These are phyloP conservation scores for Nyleta sp. DNA, from an alignment of 2,888 invertebrate genomes.

Conservation along the genomic window DNA sequence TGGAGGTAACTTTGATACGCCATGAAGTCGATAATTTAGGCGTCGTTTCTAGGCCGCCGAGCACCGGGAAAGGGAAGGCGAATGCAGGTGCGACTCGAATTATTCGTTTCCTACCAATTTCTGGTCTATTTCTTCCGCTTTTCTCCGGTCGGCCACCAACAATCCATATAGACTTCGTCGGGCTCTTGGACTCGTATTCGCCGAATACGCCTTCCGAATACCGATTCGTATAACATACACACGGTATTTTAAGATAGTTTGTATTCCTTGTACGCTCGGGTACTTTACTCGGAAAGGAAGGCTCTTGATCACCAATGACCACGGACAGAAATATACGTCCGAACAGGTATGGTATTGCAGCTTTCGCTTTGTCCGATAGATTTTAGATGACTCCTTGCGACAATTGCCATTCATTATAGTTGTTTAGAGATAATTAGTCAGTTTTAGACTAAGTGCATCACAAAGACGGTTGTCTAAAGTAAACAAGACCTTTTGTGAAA, in stretches of 20 bases:
- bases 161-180: constrained; percentile 62
- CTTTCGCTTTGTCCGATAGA: no score
- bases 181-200: constrained; percentile 59
- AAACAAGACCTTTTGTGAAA: no score
- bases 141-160: constrained; percentile 40
- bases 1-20: constrained; percentile 49
- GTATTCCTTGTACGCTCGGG: constrained; percentile 55
- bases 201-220: constrained; percentile 59
- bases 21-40: constrained; percentile 68
- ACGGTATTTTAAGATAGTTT: constrained; percentile 60
- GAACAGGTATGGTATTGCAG: constrained; percentile 18
- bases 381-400: no score
- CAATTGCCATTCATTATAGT: no score
- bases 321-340: constrained; percentile 47
- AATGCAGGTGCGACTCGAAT: constrained; percentile 62
- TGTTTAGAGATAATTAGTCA: no score
- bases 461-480: no score
- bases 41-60: constrained; percentile 63
- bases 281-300: constrained; percentile 57
- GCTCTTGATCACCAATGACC: constrained; percentile 57
- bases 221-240: constrained; percentile 59
- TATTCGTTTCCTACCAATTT: constrained; percentile 72
- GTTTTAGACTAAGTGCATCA: no score
- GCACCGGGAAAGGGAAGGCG: constrained; percentile 1
- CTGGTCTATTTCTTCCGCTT: constrained; percentile 65